These are phyloP conservation scores for Empidonax alnorum DNA, from an alignment of 2,113 vertebrate genomes.

Conservation along the genomic window DNA sequence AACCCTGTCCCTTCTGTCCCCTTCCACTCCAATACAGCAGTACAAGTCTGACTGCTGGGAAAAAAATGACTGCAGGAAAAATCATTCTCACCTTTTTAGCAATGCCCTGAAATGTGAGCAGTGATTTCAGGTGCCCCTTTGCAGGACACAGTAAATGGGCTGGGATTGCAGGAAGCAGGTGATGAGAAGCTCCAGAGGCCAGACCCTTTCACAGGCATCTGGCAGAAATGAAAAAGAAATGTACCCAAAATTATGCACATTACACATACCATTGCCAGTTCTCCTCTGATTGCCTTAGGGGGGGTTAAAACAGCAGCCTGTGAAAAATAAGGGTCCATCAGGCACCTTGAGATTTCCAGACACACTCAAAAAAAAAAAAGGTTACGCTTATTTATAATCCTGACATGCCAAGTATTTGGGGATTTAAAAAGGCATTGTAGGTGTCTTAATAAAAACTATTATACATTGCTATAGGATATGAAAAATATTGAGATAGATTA, in stretches of 20 bases:
- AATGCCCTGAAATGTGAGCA: neutral
- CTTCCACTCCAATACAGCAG: neutral
- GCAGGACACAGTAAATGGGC: conserved; percentile 21
- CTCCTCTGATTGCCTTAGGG: conserved; percentile 25
- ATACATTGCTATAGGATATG: neutral
- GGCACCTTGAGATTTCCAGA: neutral
- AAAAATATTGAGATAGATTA: conserved; percentile 24
- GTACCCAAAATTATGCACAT: conserved; percentile 54
- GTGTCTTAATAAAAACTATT: conserved; percentile 29
- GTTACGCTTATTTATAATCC: conserved; percentile 17
- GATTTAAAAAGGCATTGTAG: conserved; percentile 22
- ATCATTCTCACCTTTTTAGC: neutral
- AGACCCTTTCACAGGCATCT: neutral
- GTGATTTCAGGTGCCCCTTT: conserved; percentile 45
- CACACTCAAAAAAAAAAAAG: neutral
- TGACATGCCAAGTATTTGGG: neutral
- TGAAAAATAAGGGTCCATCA: conserved; percentile 17
- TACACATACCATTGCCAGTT: neutral
- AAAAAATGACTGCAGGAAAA: neutral
- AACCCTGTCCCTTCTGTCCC: neutral
- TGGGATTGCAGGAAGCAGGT: conserved; percentile 8
- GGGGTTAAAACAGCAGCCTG: conserved; percentile 17
- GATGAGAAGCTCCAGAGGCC: neutral
- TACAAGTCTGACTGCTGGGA: neutral
- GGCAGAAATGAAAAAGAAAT: conserved; percentile 31